These are phyloP conservation scores for Monochamus alternatus DNA, from an alignment of 2,888 invertebrate species.

Conservation along the genomic window DNA sequence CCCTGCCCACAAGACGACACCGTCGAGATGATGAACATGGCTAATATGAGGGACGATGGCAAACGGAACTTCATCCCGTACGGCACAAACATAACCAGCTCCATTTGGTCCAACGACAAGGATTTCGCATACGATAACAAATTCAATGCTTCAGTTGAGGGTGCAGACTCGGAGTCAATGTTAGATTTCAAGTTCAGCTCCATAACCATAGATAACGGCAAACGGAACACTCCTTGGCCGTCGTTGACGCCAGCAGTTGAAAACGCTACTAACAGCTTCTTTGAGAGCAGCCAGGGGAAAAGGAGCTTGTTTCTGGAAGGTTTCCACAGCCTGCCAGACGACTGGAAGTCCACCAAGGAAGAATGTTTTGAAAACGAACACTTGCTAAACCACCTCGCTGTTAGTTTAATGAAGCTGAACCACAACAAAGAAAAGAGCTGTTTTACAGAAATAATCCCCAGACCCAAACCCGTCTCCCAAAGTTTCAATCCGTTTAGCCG, in stretches of 20 bases:
- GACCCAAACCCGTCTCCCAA: slow-evolving; percentile 45
- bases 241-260: slow-evolving; percentile 33
- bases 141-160: slow-evolving; percentile 51
- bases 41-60: slow-evolving; percentile 62
- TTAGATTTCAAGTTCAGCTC: slow-evolving; percentile 61
- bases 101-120: slow-evolving; percentile 72
- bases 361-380: slow-evolving; percentile 40
- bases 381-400: slow-evolving; percentile 53
- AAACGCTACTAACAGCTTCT: slow-evolving; percentile 47
- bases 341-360: slow-evolving; percentile 41
- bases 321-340: slow-evolving; percentile 37
- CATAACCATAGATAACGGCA: slow-evolving; percentile 46
- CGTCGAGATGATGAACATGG: slow-evolving; percentile 63
- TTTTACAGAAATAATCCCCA: slow-evolving; percentile 76
- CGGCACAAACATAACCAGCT: slow-evolving; percentile 72
- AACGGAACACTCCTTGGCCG: slow-evolving; percentile 29
- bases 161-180: slow-evolving; percentile 50
- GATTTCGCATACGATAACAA: slow-evolving; percentile 56
- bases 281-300: slow-evolving; percentile 40
- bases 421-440: slow-evolving; percentile 77
- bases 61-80: slow-evolving; percentile 68
- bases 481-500: slow-evolving; percentile 45
- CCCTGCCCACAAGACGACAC: slow-evolving; percentile 71
- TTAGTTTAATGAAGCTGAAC: slow-evolving; percentile 74
- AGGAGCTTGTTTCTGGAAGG: slow-evolving; percentile 38